Evolutionary conservation across 2,888 invertebrate species (phyloP).

Genomic region (Pammene fasciana): DNA sequence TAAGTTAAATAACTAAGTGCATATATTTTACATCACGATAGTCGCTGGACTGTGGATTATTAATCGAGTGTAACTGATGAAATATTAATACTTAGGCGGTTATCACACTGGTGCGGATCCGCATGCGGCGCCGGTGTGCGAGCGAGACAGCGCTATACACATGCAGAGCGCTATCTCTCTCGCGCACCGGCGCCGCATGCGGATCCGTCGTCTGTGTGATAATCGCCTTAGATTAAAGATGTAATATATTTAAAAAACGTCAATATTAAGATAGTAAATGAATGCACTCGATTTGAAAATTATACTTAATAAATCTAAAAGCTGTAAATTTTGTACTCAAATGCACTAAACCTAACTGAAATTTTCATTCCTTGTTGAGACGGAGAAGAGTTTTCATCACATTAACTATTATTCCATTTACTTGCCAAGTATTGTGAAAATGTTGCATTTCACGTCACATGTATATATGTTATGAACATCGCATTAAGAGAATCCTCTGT

Average conservation of each 20-base stretch:
- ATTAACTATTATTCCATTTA: slow-evolving; percentile 61
- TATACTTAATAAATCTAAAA: slow-evolving; percentile 13
- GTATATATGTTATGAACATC: slow-evolving; percentile 57
- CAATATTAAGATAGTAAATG: slow-evolving; percentile 19
- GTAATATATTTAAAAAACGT: slow-evolving; percentile 18
- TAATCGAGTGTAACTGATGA: not conserved
- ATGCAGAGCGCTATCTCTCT: too few species aligned
- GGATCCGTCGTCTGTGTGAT: too few species aligned
- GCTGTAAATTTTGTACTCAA: slow-evolving; percentile 32
- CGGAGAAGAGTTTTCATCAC: slow-evolving; percentile 40
- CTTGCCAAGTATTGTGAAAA: slow-evolving; percentile 65
- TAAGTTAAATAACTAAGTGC: too few species aligned
- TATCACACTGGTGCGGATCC: too few species aligned
- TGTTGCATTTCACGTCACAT: slow-evolving; percentile 62
- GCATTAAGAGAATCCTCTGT: slow-evolving; percentile 69
- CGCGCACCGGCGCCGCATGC: too few species aligned
- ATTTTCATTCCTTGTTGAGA: slow-evolving; percentile 44
- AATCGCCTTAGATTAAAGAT: slow-evolving; percentile 28
- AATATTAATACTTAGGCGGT: too few species aligned
- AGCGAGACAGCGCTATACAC: too few species aligned
- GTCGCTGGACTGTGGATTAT: slow-evolving; percentile 33
- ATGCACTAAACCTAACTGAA: slow-evolving; percentile 26
- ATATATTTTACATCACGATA: slow-evolving; percentile 60
- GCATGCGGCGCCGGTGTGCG: too few species aligned
- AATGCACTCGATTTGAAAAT: slow-evolving; percentile 26